Conservation (phyloP, 2,113 vertebrate genomes). For the Laticauda laticaudata region DNA sequence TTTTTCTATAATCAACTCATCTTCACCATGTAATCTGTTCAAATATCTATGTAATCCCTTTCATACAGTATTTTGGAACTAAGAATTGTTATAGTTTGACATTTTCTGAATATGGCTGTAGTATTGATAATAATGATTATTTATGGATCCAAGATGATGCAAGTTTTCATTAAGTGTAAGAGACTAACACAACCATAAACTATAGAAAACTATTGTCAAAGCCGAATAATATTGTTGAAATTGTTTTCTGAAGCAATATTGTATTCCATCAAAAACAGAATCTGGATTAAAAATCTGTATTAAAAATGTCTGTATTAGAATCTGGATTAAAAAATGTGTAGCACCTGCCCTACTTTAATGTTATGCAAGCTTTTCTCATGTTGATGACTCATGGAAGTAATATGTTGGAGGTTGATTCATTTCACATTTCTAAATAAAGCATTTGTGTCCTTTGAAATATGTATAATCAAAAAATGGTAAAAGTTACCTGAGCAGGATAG, state of each 20-base stretch:
- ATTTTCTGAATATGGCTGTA: neutral
- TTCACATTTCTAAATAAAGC: neutral
- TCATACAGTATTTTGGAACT: neutral
- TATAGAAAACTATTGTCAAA: neutral
- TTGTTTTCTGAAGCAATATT: neutral
- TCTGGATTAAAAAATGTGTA: neutral
- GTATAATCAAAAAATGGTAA: slow-evolving; percentile 22
- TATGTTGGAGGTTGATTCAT: neutral
- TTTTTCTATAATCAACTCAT: neutral
- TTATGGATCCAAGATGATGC: neutral
- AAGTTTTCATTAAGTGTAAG: neutral
- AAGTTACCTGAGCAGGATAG: slow-evolving; percentile 5
- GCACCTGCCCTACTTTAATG: neutral
- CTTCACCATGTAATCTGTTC: neutral
- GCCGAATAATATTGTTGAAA: neutral
- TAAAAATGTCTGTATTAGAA: neutral
- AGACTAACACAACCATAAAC: neutral
- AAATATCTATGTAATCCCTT: neutral
- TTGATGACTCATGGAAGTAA: neutral
- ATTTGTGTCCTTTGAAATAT: neutral
- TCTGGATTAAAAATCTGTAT: neutral
- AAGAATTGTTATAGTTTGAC: neutral
- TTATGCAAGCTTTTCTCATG: neutral
- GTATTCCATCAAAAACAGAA: neutral
- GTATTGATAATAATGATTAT: neutral